phyloP scores from a whole-genome alignment of 2,113 vertebrate genomes.

The Australoheros scitulus region DNA sequence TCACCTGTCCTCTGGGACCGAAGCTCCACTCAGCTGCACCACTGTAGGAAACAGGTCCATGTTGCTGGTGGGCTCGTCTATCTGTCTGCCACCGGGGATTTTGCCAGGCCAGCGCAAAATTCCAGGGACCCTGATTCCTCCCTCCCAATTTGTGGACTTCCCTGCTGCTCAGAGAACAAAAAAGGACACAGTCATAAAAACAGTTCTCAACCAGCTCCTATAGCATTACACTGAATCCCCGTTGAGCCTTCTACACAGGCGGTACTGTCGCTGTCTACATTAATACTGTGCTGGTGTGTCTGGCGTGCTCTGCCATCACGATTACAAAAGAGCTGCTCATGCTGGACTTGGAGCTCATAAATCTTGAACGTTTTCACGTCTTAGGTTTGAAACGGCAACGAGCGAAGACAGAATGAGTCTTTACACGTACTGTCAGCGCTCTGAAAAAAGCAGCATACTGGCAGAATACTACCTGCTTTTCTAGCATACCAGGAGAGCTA shows the following conservation, averaged over 20 bases:
- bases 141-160: slow-evolving; percentile 90
- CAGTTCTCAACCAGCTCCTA: background rate
- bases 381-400: background rate
- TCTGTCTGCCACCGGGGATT: slow-evolving; percentile 64
- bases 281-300: background rate
- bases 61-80: slow-evolving; percentile 87
- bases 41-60: slow-evolving; percentile 91
- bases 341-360: background rate
- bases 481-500: background rate
- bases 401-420: background rate
- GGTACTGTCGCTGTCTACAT: background rate
- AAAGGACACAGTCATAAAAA: background rate
- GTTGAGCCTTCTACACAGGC: background rate
- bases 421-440: background rate
- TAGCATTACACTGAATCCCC: background rate
- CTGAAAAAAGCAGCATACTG: too few species aligned
- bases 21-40: slow-evolving; percentile 75
- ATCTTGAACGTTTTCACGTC: background rate
- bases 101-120: slow-evolving; percentile 82
- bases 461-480: background rate
- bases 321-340: background rate
- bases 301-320: background rate
- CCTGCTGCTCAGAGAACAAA: slow-evolving; percentile 77
- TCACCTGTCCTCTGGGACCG: slow-evolving; percentile 85
- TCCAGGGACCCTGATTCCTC: slow-evolving; percentile 89